Evolutionary conservation across 2,113 vertebrate species (phyloP).

Genomic region (Morphnarchus princeps): DNA sequence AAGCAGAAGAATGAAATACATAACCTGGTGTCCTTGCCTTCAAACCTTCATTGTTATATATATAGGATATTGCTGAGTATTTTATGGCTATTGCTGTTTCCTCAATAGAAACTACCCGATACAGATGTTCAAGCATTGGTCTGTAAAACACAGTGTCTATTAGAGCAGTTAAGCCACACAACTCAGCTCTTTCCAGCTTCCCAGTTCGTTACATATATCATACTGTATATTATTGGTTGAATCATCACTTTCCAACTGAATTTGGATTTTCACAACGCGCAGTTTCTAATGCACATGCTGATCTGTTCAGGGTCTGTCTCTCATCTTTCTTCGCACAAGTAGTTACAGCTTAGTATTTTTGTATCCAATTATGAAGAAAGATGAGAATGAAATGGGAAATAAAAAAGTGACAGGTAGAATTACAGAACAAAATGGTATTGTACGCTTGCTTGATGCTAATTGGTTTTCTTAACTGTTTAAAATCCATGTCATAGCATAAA

Average conservation of each 20-base stretch:
- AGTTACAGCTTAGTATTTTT: slow-evolving; percentile 11
- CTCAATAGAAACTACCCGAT: neutral
- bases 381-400: slow-evolving; percentile 35
- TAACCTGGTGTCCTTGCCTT: slow-evolving; percentile 2
- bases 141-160: neutral
- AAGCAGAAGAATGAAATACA: neutral
- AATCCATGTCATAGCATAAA: neutral
- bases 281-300: neutral
- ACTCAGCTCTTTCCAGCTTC: neutral
- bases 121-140: neutral
- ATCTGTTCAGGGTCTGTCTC: neutral
- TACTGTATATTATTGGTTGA: neutral
- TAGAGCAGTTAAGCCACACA: neutral
- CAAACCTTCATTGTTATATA: neutral
- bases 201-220: neutral
- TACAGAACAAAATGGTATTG: neutral
- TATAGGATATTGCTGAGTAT: neutral
- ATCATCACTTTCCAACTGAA: neutral
- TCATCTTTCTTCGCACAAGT: neutral
- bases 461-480: slow-evolving; percentile 27
- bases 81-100: slow-evolving; percentile 26
- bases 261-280: neutral
- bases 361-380: slow-evolving; percentile 36
- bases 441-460: neutral
- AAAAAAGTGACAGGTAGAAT: slow-evolving; percentile 20